phyloP scores from a whole-genome alignment of 2,113 vertebrate genomes.

The Acrocephalus arundinaceus region DNA sequence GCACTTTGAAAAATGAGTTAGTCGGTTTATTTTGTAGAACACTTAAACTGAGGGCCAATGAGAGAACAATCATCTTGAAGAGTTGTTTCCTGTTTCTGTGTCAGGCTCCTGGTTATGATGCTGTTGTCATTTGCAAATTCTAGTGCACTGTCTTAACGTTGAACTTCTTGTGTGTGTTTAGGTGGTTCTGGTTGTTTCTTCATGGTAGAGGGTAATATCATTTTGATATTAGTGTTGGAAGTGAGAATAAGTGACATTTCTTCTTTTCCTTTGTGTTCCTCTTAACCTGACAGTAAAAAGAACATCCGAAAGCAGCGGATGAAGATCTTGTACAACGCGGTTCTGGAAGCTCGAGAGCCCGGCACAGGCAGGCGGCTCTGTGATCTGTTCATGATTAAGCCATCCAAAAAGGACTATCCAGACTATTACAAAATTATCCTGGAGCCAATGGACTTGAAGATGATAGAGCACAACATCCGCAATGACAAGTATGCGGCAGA shows the following conservation, averaged over 20 bases:
- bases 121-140: not conserved
- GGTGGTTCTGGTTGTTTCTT: not conserved
- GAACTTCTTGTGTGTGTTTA: not conserved
- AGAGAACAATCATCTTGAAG: not conserved
- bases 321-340: constrained; percentile 89
- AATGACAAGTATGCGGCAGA: constrained; percentile 91
- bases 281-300: constrained; percentile 85
- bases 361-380: constrained; percentile 89
- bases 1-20: not conserved
- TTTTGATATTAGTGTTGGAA: not conserved
- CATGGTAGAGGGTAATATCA: not conserved
- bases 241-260: not conserved
- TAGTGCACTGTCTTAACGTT: not conserved
- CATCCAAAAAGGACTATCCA: constrained; percentile 98
- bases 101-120: not conserved
- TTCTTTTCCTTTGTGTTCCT: not conserved
- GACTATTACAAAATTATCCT: constrained; percentile 99
- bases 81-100: not conserved
- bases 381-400: constrained; percentile 97
- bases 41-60: not conserved
- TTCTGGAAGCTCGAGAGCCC: constrained; percentile 89
- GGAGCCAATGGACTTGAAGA: constrained; percentile 97
- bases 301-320: constrained; percentile 93
- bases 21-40: not conserved
- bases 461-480: constrained; percentile 95